Evolutionary conservation across 2,797 vertebrate genomes (phyloP).

Genomic region (Coluber constrictor): DNA sequence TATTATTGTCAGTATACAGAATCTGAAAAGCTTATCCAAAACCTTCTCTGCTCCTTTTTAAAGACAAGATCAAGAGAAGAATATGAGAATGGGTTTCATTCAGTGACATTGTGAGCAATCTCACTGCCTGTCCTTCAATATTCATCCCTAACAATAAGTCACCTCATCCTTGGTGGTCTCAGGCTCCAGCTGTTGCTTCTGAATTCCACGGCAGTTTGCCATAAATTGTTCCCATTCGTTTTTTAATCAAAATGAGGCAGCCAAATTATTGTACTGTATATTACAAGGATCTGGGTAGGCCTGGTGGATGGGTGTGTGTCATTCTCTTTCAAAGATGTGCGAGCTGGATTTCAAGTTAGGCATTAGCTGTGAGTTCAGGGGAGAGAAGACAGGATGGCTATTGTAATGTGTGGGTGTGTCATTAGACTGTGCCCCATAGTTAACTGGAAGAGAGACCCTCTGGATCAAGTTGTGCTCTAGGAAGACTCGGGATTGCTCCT

Average conservation of each 20-base stretch:
- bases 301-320: background rate
- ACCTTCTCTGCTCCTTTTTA: background rate
- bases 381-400: background rate
- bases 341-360: background rate
- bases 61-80: background rate
- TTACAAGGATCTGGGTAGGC: background rate
- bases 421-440: background rate
- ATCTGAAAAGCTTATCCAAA: background rate
- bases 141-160: background rate
- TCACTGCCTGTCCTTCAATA: background rate
- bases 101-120: background rate
- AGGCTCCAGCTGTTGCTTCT: background rate
- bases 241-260: background rate
- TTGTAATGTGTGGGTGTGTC: background rate
- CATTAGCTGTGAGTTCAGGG: background rate
- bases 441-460: background rate
- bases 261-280: background rate
- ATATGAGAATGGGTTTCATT: background rate
- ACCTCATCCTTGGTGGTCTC: background rate
- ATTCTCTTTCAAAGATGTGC: background rate
- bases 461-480: background rate
- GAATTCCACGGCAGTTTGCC: background rate
- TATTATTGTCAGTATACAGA: background rate
- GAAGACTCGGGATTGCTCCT: background rate
- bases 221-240: background rate